These are phyloP conservation scores for Lasioglossum marginatum DNA, from an alignment of 2,888 invertebrate species.

Conservation along the genomic window DNA sequence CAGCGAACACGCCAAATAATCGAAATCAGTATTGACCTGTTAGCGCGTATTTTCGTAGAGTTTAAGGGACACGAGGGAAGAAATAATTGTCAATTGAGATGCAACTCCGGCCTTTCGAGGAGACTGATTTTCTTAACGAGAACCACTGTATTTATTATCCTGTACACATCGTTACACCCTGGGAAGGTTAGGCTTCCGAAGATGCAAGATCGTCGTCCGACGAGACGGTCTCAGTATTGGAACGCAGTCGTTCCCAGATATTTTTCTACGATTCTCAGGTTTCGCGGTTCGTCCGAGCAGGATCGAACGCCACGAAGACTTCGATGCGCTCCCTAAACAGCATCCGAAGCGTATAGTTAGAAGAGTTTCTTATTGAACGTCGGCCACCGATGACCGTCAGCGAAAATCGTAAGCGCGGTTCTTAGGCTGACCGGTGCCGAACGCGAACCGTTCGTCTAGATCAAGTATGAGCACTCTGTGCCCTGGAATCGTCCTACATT, in stretches of 20 bases:
- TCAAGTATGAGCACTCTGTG: not conserved
- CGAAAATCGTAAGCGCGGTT: not conserved
- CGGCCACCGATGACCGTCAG: not conserved
- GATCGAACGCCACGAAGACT: slow-evolving; percentile 25
- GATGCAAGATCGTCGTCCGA: slow-evolving; percentile 15
- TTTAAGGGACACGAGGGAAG: slow-evolving; percentile 52
- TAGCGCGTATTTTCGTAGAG: slow-evolving; percentile 68
- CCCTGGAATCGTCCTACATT: not conserved
- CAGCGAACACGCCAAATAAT: slow-evolving; percentile 78
- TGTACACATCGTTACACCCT: slow-evolving; percentile 23
- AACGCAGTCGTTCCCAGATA: slow-evolving; percentile 17
- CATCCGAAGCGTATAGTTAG: slow-evolving; percentile 19
- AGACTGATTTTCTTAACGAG: slow-evolving; percentile 55
- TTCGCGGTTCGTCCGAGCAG: slow-evolving; percentile 11
- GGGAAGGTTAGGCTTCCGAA: not conserved
- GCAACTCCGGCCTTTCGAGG: slow-evolving; percentile 36
- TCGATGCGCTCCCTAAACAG: slow-evolving; percentile 16
- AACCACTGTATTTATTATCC: slow-evolving; percentile 47
- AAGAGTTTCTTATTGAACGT: not conserved
- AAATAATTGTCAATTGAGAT: slow-evolving; percentile 33
- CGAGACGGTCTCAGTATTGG: slow-evolving; percentile 20
- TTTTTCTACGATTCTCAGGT: slow-evolving; percentile 43
- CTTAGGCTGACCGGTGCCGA: not conserved
- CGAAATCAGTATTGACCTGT: slow-evolving; percentile 80
- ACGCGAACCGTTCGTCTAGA: not conserved